Evolutionary conservation across 2,888 invertebrate genomes (phyloP).

Genomic region (Microctonus aethiopoides): DNA sequence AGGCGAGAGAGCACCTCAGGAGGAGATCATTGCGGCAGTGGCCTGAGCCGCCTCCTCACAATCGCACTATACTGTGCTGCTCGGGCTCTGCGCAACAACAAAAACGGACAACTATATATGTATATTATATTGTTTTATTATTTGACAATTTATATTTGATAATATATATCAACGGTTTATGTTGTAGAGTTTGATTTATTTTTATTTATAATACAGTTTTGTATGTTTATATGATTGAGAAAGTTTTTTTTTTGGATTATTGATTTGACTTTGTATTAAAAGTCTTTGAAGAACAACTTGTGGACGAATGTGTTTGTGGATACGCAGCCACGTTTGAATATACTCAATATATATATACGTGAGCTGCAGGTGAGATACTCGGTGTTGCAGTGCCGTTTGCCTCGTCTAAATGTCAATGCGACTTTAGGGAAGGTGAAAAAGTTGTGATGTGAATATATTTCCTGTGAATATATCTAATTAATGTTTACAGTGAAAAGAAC

Average conservation of each 20-base stretch:
- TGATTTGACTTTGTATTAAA: no score
- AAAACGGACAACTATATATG: slow-evolving; percentile 2
- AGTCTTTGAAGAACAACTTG: no score
- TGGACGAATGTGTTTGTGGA: no score
- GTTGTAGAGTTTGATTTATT: no score
- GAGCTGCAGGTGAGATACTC: no score
- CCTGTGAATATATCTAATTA: not conserved
- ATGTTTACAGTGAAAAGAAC: slow-evolving; percentile 11
- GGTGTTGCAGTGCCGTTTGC: slow-evolving; percentile 12
- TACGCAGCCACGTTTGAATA: slow-evolving; percentile 19
- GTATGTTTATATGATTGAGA: no score
- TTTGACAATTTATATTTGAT: no score
- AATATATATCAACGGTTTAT: no score
- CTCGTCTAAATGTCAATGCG: slow-evolving; percentile 35
- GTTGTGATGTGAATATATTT: slow-evolving; percentile 20
- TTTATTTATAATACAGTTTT: no score
- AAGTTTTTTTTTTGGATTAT: no score
- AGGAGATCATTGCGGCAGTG: slow-evolving; percentile 20
- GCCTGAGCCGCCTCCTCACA: slow-evolving; percentile 25
- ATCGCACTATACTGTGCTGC: slow-evolving; percentile 1
- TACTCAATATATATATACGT: not conserved
- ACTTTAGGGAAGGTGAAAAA: slow-evolving; percentile 21
- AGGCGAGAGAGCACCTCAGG: slow-evolving; percentile 40
- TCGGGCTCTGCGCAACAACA: slow-evolving; percentile 3
- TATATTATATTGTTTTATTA: no score